Evolutionary conservation across 2,113 vertebrate genomes (phyloP).

Genomic region (Crotalus tigris): DNA sequence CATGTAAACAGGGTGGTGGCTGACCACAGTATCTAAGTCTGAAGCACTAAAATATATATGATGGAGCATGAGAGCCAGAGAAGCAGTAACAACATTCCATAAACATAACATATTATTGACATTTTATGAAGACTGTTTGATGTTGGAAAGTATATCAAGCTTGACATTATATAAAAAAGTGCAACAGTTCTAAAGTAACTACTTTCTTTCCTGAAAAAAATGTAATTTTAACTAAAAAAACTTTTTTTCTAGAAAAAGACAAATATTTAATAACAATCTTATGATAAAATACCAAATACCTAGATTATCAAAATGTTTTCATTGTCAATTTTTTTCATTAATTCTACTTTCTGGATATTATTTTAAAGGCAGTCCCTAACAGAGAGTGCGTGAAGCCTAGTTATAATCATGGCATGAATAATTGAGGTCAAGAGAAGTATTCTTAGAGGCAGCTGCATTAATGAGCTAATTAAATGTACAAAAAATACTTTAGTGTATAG

Average conservation of each 20-base stretch:
- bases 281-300: not conserved
- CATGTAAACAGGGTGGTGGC: not conserved
- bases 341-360: not conserved
- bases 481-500: not conserved
- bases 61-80: not conserved
- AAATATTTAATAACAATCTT: not conserved
- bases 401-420: not conserved
- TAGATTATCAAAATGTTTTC: not conserved
- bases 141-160: slow-evolving; percentile 4
- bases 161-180: not conserved
- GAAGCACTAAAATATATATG: not conserved
- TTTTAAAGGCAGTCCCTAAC: not conserved
- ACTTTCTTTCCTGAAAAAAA: not conserved
- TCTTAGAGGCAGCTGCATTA: not conserved
- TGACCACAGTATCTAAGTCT: not conserved
- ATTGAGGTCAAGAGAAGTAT: not conserved
- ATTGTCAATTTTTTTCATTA: not conserved
- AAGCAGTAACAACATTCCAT: fast-evolving
- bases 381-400: not conserved
- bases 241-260: not conserved
- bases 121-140: slow-evolving; percentile 19
- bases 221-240: not conserved
- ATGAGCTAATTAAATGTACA: not conserved
- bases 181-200: not conserved
- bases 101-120: not conserved